phyloP scores from a whole-genome alignment of 1,140 invertebrate genomes.

The Formica selysi region DNA sequence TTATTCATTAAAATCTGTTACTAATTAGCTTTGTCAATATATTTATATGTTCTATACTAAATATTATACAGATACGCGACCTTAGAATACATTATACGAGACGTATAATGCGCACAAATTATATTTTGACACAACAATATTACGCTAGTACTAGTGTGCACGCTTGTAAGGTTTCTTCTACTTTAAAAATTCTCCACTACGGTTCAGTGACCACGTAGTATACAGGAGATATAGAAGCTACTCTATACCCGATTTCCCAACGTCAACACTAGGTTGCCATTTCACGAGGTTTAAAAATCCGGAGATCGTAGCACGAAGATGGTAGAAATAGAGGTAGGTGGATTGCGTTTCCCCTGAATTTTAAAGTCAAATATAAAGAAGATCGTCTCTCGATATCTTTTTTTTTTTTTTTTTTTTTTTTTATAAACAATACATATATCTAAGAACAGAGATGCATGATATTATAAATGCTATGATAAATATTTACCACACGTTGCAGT shows the following conservation, averaged over 20 bases:
- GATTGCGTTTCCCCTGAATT: slow-evolving; percentile 4
- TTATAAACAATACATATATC: not conserved
- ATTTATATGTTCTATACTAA: not conserved
- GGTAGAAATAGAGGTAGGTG: not conserved
- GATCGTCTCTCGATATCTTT: slow-evolving; percentile 16
- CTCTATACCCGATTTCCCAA: slow-evolving; percentile 56
- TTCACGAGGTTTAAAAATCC: slow-evolving; percentile 58
- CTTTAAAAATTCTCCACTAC: slow-evolving; percentile 58
- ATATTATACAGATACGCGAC: slow-evolving; percentile 2
- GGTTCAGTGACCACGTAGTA: slow-evolving; percentile 58
- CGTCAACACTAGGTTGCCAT: slow-evolving; percentile 50
- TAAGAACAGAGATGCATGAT: not conserved
- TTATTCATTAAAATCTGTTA: not conserved
- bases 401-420: not conserved
- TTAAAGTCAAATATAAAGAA: slow-evolving; percentile 2
- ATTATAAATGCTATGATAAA: not conserved
- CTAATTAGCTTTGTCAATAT: not conserved
- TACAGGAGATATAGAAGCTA: slow-evolving; percentile 52
- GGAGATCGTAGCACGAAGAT: slow-evolving; percentile 22
- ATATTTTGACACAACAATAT: slow-evolving; percentile 9
- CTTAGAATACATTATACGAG: not conserved
- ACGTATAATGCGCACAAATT: slow-evolving; percentile 8
- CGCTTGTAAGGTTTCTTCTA: slow-evolving; percentile 52
- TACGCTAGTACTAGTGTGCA: not conserved
- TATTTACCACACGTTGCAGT: not conserved